phyloP scores from a whole-genome alignment of 2,888 invertebrate species.

The Eumacrocentrus americanus region DNA sequence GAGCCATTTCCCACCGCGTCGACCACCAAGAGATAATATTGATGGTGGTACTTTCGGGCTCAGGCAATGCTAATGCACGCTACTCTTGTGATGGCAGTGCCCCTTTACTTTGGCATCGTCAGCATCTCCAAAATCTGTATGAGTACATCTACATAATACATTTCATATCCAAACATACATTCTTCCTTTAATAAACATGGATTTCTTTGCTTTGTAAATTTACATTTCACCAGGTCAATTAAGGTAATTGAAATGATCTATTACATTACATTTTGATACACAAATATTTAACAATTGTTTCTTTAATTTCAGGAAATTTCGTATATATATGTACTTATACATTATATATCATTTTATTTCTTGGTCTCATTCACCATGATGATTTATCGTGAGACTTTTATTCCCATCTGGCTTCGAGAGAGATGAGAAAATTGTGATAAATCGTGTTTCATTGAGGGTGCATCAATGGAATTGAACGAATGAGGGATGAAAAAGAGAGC shows the following conservation, averaged over 20 bases:
- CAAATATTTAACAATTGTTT: too few relatives aligned
- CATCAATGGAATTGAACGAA: constrained; percentile 23
- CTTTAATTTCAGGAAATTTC: too few relatives aligned
- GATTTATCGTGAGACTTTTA: not conserved
- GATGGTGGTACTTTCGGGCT: constrained; percentile 32
- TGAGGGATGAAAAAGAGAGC: not conserved
- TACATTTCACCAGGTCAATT: too few relatives aligned
- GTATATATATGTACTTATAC: too few relatives aligned
- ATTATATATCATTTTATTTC: too few relatives aligned
- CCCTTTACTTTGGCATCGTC: constrained; percentile 1
- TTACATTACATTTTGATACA: not conserved
- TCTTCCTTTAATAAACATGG: too few relatives aligned
- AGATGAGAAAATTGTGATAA: constrained; percentile 19
- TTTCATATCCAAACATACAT: too few relatives aligned
- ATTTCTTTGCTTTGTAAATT: too few relatives aligned
- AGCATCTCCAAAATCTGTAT: not conserved
- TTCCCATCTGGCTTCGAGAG: not conserved
- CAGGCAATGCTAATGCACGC: constrained; percentile 6
- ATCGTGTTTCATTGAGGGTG: constrained; percentile 21
- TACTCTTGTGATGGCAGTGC: constrained; percentile 1
- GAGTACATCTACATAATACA: not conserved
- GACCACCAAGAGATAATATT: constrained; percentile 32
- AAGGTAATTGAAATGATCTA: not conserved
- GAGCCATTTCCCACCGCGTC: constrained; percentile 12
- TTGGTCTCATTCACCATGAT: too few relatives aligned